Conservation (phyloP, 35 echinoderm and acorn worm genomes). For the Diadema setosum region DNA sequence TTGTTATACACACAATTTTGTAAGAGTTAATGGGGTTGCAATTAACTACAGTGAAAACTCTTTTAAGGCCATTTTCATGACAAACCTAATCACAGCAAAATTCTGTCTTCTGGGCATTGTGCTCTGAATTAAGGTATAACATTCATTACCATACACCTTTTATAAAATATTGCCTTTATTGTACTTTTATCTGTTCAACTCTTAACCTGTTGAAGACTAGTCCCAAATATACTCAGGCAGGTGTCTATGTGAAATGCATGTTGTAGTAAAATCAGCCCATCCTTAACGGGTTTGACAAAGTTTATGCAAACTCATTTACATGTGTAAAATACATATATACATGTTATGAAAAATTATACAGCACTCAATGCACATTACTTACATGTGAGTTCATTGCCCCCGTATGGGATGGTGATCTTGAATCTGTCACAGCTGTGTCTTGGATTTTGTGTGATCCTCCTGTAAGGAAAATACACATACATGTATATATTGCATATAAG, state of each 20-base stretch:
- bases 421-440: slow-evolving; percentile 47
- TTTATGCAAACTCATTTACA: background rate
- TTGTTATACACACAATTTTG: no score
- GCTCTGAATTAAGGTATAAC: no score
- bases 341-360: background rate
- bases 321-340: background rate
- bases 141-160: no score
- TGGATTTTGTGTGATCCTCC: slow-evolving; percentile 20
- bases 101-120: no score
- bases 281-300: background rate
- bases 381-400: slow-evolving; percentile 41
- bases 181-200: background rate
- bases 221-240: background rate
- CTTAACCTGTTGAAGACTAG: background rate
- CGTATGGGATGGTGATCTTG: slow-evolving; percentile 35
- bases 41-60: no score
- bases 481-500: background rate
- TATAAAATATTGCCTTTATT: no score
- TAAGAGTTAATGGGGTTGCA: no score
- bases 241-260: background rate
- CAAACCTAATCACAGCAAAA: no score
- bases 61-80: no score
- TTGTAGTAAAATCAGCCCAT: background rate
- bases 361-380: background rate
- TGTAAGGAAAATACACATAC: background rate